Evolutionary conservation across 2,113 vertebrate genomes (phyloP), one percentile per base, ranked within the genome.

Genomic region (Chionodraco myersi): DNA sequence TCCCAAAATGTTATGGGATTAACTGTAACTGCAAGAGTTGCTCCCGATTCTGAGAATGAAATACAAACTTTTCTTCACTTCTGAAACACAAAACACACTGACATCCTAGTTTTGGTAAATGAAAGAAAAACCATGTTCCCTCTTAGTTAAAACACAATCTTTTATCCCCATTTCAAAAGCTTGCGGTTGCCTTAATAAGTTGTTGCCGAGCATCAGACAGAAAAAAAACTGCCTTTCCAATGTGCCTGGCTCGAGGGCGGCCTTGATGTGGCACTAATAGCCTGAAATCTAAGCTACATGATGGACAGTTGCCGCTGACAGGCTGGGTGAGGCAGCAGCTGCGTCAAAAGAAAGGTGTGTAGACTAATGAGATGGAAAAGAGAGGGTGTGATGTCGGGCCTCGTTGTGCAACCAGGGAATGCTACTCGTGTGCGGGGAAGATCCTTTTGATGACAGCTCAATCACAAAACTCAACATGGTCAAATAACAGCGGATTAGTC

Each of bases 361-460:
- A 90, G 85, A 93, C 92, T 94, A 95, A 95, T 93, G 92, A 94
- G 92, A 93, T 85, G 91, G 92, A 92, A 92, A 93, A 79, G 76
- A 75, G 73, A 88, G 92, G 91, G 88, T 92, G 92, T 89, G 91
- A 95, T 89, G 87, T 73, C 71, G 73, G 77, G 78, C 77, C 65
- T 81, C 65, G 61, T 90, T 86, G 88, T 88, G 84, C 86, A 92
- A 90, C 83, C 80, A 62, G 77, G 23, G 74, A 86, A 86, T 53
- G 72, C 77, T 21, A 80, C 65, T 67, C 75, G 84, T 82, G 72
- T 86, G 80, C 82, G 70, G 16, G 52, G 59, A 84, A 81, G 66
- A 79, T 75, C 80, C 48, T 68, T 89, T 75, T 89, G 86, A 90
- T 86, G 84, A 92, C 80, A 89, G 85, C 85, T 91, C 86, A 87